phyloP scores from a whole-genome alignment of 2,888 invertebrate genomes.

The Cephus pulcher region DNA sequence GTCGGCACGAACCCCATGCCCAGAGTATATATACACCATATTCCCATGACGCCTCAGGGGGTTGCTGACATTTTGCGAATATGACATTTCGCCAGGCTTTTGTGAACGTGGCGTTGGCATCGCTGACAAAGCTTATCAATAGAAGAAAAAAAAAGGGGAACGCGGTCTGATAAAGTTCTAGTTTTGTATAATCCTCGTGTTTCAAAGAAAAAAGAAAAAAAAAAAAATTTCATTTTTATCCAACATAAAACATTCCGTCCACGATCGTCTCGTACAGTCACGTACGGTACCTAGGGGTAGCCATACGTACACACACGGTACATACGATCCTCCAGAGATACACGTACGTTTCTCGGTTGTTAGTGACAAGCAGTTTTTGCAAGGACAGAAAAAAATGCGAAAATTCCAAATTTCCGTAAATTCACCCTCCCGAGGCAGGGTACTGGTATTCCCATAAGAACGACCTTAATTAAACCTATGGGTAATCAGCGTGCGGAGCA shows the following conservation, averaged over 20 bases:
- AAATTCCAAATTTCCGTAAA: not conserved
- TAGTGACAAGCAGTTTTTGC: not conserved
- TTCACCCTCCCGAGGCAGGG: not conserved
- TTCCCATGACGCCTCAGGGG: constrained; percentile 31
- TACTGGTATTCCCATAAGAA: not conserved
- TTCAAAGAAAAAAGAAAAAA: not conserved
- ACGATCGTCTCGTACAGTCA: not conserved
- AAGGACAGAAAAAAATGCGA: not conserved
- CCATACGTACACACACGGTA: not conserved
- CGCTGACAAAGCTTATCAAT: not conserved
- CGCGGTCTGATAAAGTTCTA: not conserved
- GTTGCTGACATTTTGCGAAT: constrained; percentile 41
- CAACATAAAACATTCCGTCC: not conserved
- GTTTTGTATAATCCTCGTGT: not conserved
- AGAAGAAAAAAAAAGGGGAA: not conserved
- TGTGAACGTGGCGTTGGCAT: not conserved
- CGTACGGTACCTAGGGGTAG: not conserved
- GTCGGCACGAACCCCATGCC: constrained; percentile 8
- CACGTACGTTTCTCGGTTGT: not conserved
- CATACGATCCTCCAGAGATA: not conserved
- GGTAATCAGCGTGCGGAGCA: not conserved
- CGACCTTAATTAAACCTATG: not conserved
- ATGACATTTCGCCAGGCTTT: constrained; percentile 34
- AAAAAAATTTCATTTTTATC: not conserved
- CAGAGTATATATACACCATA: not conserved